These are phyloP conservation scores for Orthosia incerta DNA, from an alignment of 2,888 invertebrate genomes.

Conservation along the genomic window DNA sequence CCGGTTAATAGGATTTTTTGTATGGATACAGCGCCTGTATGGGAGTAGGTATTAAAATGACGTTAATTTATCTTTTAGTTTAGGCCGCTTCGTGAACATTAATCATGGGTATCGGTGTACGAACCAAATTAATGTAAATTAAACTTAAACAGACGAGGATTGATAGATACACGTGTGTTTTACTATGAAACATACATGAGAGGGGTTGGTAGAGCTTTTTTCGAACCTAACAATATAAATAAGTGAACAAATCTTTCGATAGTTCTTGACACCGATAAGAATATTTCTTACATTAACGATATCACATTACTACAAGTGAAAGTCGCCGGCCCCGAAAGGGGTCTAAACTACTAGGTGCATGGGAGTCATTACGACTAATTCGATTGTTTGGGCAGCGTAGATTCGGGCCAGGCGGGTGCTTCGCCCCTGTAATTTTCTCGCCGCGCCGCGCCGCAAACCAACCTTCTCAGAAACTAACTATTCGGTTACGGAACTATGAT, in stretches of 20 bases:
- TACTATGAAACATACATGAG: neutral
- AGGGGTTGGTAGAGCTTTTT: neutral
- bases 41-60: conserved; percentile 83
- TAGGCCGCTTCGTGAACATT: conserved; percentile 74
- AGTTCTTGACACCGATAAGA: conserved; percentile 41
- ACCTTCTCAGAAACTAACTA: conserved; percentile 82
- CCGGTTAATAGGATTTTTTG: conserved; percentile 87
- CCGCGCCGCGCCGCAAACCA: conserved; percentile 70
- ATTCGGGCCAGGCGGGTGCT: conserved; percentile 84
- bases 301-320: conserved; percentile 59
- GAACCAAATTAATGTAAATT: conserved; percentile 72
- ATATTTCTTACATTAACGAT: conserved; percentile 37
- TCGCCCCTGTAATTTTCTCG: conserved; percentile 86
- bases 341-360: conserved; percentile 65
- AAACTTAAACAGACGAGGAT: conserved; percentile 49
- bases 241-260: conserved; percentile 24
- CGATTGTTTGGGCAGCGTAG: conserved; percentile 88
- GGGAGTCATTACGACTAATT: conserved; percentile 86
- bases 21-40: conserved; percentile 71
- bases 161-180: conserved; percentile 6
- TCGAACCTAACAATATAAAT: neutral
- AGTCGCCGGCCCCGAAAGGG: conserved; percentile 56
- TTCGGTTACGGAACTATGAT: conserved; percentile 60
- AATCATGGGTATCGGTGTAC: conserved; percentile 76
- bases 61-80: conserved; percentile 82